Conservation (phyloP, 2,113 vertebrate genomes). For the Oreocharis arfaki region DNA sequence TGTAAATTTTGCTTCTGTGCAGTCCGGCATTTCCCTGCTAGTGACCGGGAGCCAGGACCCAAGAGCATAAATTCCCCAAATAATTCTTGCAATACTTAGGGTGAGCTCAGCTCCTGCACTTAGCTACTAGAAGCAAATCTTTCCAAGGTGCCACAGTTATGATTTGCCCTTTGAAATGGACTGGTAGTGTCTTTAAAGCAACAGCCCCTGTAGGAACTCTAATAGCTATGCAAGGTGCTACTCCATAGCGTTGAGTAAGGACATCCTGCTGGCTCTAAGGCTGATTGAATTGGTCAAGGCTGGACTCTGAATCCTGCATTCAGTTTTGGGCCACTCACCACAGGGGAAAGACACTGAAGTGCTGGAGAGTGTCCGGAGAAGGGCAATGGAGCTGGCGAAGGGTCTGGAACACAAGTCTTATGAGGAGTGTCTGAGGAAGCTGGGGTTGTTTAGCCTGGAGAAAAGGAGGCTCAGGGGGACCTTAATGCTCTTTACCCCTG, state of each 20-base stretch:
- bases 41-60: background rate
- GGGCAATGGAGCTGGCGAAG: background rate
- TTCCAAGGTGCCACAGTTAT: background rate
- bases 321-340: background rate
- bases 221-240: background rate
- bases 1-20: constrained; percentile 47
- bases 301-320: background rate
- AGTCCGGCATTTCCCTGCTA: background rate
- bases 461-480: background rate
- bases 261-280: background rate
- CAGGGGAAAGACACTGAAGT: background rate
- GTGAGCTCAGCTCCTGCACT: constrained; percentile 21
- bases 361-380: background rate
- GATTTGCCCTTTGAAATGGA: background rate
- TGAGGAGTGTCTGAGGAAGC: background rate
- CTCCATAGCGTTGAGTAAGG: constrained; percentile 3
- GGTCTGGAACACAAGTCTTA: background rate
- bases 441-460: background rate
- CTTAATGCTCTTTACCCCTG: background rate
- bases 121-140: constrained; percentile 24
- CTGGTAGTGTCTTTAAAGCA: constrained; percentile 26
- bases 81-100: constrained; percentile 34
- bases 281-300: background rate
- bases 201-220: background rate
- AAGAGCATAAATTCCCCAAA: constrained; percentile 27